A percentile compares a stretch with the other conserved stretches of the same genome.
phyloP scores from a whole-genome alignment of 2,797 vertebrate genomes.

The Semaprochilodus insignis region DNA sequence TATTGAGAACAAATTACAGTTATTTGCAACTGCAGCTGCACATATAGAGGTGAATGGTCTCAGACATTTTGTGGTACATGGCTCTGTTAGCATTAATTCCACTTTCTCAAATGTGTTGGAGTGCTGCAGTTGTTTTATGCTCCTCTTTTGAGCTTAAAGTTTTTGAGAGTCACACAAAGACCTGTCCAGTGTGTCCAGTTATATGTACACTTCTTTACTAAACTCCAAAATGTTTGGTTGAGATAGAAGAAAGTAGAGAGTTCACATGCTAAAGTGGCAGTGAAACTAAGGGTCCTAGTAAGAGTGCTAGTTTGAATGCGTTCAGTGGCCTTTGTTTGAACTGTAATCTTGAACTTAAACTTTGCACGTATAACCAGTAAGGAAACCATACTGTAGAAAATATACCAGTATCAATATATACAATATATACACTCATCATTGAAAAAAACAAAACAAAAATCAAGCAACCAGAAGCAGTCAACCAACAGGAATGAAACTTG shows the following conservation, averaged over 20 bases:
- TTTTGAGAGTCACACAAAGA: background rate
- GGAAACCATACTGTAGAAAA: too few relatives aligned
- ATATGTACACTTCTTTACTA: background rate
- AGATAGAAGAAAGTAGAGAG: background rate
- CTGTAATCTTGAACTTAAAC: too few relatives aligned
- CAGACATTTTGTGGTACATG: conserved; percentile 28
- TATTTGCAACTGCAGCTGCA: conserved; percentile 50
- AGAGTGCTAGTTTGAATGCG: background rate
- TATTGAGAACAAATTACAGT: conserved; percentile 52
- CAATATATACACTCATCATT: too few relatives aligned
- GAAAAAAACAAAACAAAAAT: too few relatives aligned
- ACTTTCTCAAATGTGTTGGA: background rate
- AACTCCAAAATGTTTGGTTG: background rate
- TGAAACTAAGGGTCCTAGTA: background rate
- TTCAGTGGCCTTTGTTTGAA: too few relatives aligned
- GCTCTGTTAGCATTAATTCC: conserved; percentile 15
- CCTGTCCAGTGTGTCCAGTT: background rate
- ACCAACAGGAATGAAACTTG: too few relatives aligned
- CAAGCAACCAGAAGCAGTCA: too few relatives aligned
- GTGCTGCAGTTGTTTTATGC: background rate
- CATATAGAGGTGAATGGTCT: conserved; percentile 9
- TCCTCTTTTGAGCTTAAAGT: background rate
- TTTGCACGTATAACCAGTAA: too few relatives aligned
- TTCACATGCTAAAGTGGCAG: background rate
- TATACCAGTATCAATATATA: too few relatives aligned